Evolutionary conservation across 2,113 vertebrate species (phyloP).

Genomic region (Misgurnus mizolepis): DNA sequence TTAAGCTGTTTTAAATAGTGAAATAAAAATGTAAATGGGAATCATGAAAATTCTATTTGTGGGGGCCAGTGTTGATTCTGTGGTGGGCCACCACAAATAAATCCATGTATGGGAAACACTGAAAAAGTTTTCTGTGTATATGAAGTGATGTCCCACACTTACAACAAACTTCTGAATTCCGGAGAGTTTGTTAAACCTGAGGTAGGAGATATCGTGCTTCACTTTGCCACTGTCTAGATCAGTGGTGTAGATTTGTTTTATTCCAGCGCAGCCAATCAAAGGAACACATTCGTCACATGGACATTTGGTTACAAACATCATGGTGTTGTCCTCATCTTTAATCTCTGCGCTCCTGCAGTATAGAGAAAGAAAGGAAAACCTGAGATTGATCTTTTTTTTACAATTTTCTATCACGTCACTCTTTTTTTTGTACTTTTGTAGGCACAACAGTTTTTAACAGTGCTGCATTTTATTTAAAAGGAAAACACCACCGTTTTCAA

Average conservation of each 20-base stretch:
- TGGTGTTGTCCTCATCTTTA: slow-evolving; percentile 81
- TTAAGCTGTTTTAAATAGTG: too few species aligned
- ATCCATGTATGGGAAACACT: too few species aligned
- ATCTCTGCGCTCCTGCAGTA: slow-evolving; percentile 82
- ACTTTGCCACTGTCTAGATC: slow-evolving; percentile 89
- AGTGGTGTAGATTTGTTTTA: slow-evolving; percentile 90
- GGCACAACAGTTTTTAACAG: too few species aligned
- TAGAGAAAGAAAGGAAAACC: not conserved
- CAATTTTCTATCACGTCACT: not conserved
- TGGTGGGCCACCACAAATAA: too few species aligned
- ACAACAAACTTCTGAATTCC: slow-evolving; percentile 86
- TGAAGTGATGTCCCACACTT: slow-evolving; percentile 58
- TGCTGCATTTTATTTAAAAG: too few species aligned
- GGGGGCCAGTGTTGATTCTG: too few species aligned
- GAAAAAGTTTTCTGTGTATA: too few species aligned
- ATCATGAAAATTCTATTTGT: too few species aligned
- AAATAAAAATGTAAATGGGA: too few species aligned
- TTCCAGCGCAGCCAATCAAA: slow-evolving; percentile 88
- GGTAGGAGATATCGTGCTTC: slow-evolving; percentile 94
- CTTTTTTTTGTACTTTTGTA: too few species aligned
- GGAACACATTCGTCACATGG: slow-evolving; percentile 95
- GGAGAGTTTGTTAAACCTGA: slow-evolving; percentile 82
- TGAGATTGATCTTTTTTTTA: not conserved
- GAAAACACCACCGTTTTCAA: too few species aligned
- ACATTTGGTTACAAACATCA: slow-evolving; percentile 95